These are phyloP conservation scores for Drosophila heteroneura DNA, from an alignment of 2,888 invertebrate species.

Conservation along the genomic window DNA sequence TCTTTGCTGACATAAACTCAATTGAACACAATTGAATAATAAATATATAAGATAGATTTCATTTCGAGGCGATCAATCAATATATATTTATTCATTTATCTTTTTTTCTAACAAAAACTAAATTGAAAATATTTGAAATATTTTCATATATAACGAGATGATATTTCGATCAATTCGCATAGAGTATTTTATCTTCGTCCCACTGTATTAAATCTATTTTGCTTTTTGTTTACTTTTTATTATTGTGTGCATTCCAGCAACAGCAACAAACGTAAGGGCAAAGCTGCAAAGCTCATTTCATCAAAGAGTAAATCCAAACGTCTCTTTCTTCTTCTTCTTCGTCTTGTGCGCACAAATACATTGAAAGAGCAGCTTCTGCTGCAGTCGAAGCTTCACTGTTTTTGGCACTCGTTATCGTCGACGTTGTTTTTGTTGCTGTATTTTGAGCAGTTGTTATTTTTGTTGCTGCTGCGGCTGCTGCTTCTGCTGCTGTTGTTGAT, in stretches of 20 bases:
- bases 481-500: conserved; percentile 35
- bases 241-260: conserved; percentile 7
- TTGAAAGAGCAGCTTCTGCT: conserved; percentile 30
- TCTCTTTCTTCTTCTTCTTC: conserved; percentile 14
- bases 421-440: conserved; percentile 38
- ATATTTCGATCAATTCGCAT: not conserved
- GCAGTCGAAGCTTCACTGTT: conserved; percentile 58
- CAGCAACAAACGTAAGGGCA: conserved; percentile 13
- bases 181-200: conserved; percentile 8
- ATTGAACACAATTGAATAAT: not conserved
- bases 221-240: conserved; percentile 18
- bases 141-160: not conserved
- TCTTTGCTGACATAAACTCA: not conserved
- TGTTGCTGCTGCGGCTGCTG: conserved; percentile 24
- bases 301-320: conserved; percentile 50
- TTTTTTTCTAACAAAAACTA: not conserved
- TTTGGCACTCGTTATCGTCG: conserved; percentile 55
- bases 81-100: not conserved
- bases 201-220: not conserved
- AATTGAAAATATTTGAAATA: not conserved
- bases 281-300: conserved; percentile 16
- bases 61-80: not conserved
- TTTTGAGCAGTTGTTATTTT: conserved; percentile 38
- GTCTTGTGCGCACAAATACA: conserved; percentile 22
- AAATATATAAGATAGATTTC: not conserved